phyloP scores from a whole-genome alignment of 2,888 invertebrate species.

The Acanthosepion pharaonis region DNA sequence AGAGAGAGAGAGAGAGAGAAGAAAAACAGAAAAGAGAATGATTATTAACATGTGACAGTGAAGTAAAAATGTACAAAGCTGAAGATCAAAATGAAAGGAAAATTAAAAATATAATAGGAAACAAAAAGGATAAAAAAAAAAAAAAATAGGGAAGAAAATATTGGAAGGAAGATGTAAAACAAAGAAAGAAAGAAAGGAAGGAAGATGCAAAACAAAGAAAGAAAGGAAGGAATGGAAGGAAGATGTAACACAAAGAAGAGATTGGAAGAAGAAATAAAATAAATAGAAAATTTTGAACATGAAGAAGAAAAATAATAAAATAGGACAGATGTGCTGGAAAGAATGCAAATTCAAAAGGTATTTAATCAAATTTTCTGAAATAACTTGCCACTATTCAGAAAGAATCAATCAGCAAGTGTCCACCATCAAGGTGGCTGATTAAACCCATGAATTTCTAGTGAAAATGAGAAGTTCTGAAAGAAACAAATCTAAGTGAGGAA shows the following conservation, averaged over 20 bases:
- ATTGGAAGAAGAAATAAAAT: not conserved
- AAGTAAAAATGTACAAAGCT: no score
- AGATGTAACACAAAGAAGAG: not conserved
- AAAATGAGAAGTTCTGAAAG: not conserved
- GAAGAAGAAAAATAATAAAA: not conserved
- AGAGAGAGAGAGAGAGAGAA: no score
- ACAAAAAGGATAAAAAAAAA: no score
- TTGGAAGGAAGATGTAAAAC: no score
- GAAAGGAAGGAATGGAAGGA: not conserved
- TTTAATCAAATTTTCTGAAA: conserved; percentile 9
- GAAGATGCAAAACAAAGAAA: no score
- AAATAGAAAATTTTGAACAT: not conserved
- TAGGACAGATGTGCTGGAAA: not conserved
- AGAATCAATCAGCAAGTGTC: conserved; percentile 17
- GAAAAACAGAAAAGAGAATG: no score
- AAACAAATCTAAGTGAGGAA: not conserved
- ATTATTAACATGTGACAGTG: no score
- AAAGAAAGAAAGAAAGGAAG: no score
- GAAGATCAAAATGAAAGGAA: no score
- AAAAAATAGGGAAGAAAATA: no score
- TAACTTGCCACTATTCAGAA: not conserved
- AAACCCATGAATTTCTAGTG: not conserved
- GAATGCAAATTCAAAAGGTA: not conserved
- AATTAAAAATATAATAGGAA: no score
- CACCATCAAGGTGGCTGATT: not conserved